Conservation (phyloP, 53 echinoderm and acorn worm species). For the Paracentrotus lividus region DNA sequence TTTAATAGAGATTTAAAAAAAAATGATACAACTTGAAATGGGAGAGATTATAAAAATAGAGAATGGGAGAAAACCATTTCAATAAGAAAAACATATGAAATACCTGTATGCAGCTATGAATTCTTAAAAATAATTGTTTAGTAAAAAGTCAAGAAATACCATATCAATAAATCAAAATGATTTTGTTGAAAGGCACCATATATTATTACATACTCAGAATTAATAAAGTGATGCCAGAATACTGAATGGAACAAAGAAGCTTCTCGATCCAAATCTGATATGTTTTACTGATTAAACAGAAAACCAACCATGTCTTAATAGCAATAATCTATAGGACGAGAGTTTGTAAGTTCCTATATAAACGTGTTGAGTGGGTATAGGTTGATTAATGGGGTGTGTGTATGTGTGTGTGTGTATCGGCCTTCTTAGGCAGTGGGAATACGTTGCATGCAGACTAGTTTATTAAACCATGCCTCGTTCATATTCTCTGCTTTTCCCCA, state of each 20-base stretch:
- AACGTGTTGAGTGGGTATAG: not conserved
- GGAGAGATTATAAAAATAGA: too few relatives aligned
- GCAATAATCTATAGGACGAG: not conserved
- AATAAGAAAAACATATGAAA: not conserved
- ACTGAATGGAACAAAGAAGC: not conserved
- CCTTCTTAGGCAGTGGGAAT: not conserved
- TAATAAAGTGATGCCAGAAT: not conserved
- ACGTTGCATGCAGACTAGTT: not conserved
- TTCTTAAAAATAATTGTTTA: not conserved
- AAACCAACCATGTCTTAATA: constrained; percentile 19
- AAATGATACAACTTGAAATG: too few relatives aligned
- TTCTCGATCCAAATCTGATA: not conserved
- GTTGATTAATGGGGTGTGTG: not conserved
- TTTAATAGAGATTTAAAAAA: too few relatives aligned
- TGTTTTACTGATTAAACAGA: not conserved
- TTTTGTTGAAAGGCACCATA: not conserved
- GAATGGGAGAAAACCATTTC: not conserved
- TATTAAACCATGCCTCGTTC: constrained; percentile 29
- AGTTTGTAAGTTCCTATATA: not conserved
- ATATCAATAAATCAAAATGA: not conserved
- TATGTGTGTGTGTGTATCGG: constrained; percentile 25
- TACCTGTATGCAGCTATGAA: too few relatives aligned
- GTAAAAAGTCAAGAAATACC: not conserved
- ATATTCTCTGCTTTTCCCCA: constrained; percentile 25
- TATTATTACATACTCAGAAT: not conserved